Evolutionary conservation across 2,888 invertebrate species (phyloP).

Genomic region (Stenodera caucasica): DNA sequence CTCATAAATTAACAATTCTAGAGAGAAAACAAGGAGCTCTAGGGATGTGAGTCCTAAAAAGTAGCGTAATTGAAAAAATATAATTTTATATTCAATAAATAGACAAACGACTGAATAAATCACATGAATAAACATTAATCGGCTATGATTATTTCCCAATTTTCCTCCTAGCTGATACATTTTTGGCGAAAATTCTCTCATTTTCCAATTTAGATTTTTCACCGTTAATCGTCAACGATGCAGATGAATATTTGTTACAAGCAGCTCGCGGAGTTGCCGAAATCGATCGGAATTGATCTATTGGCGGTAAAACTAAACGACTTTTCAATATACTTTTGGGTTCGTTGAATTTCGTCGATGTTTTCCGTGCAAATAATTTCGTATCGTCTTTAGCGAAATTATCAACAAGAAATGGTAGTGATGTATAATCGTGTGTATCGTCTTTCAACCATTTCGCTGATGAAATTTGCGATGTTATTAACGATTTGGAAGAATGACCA

Average conservation of each 20-base stretch:
- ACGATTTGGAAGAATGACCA: conserved; percentile 17
- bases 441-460: conserved; percentile 29
- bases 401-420: conserved; percentile 43
- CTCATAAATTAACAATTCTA: no score
- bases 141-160: neutral
- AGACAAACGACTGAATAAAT: conserved; percentile 49
- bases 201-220: neutral
- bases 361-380: conserved; percentile 10
- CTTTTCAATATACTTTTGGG: conserved; percentile 33
- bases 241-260: neutral
- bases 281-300: conserved; percentile 46
- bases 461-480: conserved; percentile 23
- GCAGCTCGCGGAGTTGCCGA: conserved; percentile 46
- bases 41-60: no score
- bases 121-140: neutral
- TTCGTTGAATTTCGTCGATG: conserved; percentile 8
- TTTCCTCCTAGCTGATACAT: neutral
- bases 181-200: neutral
- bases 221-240: neutral
- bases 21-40: no score
- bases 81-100: conserved; percentile 48
- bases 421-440: conserved; percentile 38
- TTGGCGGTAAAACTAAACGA: conserved; percentile 44
- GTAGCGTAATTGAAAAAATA: neutral
- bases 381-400: conserved; percentile 28